Base-by-base conservation (phyloP, 2,113 vertebrate species). In the Noturus placidus region DNA sequence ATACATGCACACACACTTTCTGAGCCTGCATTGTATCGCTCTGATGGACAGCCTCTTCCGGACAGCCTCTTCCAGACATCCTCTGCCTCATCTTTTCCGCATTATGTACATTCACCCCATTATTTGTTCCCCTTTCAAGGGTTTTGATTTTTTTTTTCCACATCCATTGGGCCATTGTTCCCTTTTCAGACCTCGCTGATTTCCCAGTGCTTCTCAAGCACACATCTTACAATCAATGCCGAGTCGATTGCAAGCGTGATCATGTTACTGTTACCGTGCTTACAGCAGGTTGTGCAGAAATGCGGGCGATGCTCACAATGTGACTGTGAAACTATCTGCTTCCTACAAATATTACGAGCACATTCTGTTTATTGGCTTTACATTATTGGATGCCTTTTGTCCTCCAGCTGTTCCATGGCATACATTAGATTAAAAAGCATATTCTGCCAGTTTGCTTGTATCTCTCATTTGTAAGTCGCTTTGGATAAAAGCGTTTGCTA, bases 161-260 rank as follows among this genome's bases (percentile, higher is more conserved):
- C 70, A 15, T 86, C 61, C 35, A 35, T 33, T 74, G 38, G 38
- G 27, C 52, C 27, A 56, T 86, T 70, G 52, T 84, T 86, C 59
- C 85, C 57, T 52, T 0, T 11, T 11, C 57, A 7, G 22, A 56
- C 61, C 85, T 9, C 96, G 97, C 84, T 89, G 86, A 89, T 86
- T 91, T 91, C 88, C 80, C 82, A 81, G 79, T 11, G 61, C 79
- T 86, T 70, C 72, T 86, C 70, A 76, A 84, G 80, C 82, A 65
- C 56, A 52, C 30, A 22, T 77, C 54, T 56, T 42, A 38, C 46
- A n/a, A 88, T 91, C 72, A 70, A 86, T 88, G 88, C 27, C 10
- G 72, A 52, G 84, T 81, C 57, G 42, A 89, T 89, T 91, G 80
- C 67, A 88, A 65, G 67, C 69, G 76, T 89, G 86, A 86, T 91